These are phyloP conservation scores for Sitta europaea DNA, from an alignment of 2,113 vertebrate genomes.

Conservation along the genomic window DNA sequence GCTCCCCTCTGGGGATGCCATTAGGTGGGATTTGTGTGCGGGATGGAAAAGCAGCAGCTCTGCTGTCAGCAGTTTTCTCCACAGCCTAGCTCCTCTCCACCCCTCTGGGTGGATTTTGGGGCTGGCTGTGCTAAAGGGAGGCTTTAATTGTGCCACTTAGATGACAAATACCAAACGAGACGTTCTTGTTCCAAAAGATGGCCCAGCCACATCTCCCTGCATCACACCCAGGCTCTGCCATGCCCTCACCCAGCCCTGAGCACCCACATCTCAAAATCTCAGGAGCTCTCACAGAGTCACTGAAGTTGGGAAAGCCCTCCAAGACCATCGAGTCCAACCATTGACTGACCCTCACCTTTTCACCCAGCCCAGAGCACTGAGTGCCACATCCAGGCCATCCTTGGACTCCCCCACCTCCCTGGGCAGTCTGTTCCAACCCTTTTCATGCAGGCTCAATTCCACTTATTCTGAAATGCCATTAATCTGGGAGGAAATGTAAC, in stretches of 20 bases:
- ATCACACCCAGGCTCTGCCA: rapidly evolving
- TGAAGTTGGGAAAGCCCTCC: background rate
- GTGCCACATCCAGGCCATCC: rapidly evolving
- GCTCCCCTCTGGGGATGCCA: slow-evolving; percentile 28
- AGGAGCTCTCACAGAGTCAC: background rate
- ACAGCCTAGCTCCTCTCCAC: background rate
- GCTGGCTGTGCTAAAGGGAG: background rate
- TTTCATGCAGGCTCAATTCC: background rate
- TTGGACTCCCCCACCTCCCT: background rate
- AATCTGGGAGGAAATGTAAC: background rate
- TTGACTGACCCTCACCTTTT: background rate
- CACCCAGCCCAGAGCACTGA: background rate
- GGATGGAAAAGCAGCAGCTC: background rate
- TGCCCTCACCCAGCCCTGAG: background rate
- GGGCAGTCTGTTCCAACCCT: background rate
- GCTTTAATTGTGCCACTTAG: background rate
- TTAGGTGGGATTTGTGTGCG: background rate
- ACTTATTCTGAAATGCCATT: background rate
- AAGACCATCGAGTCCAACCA: rapidly evolving
- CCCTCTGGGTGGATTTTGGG: background rate
- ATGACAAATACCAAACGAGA: background rate
- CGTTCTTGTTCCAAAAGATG: background rate
- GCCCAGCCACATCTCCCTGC: background rate
- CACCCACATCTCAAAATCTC: background rate
- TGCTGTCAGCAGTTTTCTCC: background rate